Conservation (phyloP, 2,797 vertebrate species). For the Holocentrus rufus region DNA sequence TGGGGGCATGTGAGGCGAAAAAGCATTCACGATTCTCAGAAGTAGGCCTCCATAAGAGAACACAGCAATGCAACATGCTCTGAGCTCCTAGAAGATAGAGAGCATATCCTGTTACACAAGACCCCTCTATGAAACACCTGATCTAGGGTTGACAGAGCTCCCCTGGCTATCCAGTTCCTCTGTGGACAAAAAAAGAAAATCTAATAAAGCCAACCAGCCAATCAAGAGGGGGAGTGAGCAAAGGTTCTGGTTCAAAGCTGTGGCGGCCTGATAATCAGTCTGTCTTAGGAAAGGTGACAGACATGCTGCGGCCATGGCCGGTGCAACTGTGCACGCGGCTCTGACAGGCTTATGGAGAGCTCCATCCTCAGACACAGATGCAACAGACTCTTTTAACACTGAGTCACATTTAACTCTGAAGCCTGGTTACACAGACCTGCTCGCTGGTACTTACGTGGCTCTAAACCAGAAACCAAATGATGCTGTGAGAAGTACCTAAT, state of each 20-base stretch:
- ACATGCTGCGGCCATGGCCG: background rate
- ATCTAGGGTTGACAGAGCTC: conserved; percentile 40
- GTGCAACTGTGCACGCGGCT: background rate
- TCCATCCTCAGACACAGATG: background rate
- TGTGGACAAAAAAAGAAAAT: conserved; percentile 25
- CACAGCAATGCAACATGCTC: background rate
- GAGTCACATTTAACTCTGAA: background rate
- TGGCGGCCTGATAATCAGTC: conserved; percentile 3
- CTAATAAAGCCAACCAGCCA: conserved; percentile 46
- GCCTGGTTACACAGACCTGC: background rate
- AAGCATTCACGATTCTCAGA: conserved; percentile 2
- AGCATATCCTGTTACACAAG: conserved; percentile 52
- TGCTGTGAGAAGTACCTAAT: background rate
- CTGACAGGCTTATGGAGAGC: background rate
- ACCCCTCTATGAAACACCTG: conserved; percentile 46
- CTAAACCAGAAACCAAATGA: background rate
- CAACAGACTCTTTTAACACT: background rate
- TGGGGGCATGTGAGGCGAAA: background rate
- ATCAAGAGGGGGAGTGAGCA: conserved; percentile 21
- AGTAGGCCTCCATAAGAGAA: background rate
- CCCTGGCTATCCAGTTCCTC: conserved; percentile 22
- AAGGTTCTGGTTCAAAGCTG: background rate
- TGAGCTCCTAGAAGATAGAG: background rate
- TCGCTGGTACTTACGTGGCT: background rate
- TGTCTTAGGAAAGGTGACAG: conserved; percentile 18